Evolutionary conservation across 1,140 invertebrate species (phyloP), one percentile per base, ranked within the genome.

Genomic region (Bradynema listronoti): DNA sequence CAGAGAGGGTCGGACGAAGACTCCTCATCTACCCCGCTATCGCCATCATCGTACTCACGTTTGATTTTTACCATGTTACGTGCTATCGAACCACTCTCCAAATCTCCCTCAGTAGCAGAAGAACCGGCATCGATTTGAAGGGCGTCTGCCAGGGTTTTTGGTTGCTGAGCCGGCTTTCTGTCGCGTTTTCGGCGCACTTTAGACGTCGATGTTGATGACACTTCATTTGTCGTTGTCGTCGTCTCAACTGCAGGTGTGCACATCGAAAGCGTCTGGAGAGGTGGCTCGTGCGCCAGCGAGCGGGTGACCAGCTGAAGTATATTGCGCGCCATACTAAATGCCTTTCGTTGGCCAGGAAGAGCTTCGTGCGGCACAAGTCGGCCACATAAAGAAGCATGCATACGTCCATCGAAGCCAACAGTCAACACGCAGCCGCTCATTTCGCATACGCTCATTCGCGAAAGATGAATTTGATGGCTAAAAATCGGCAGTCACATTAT

Each of bases 381-480:
- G 16, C 47, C 47, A 50, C 27, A 30, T 3, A 50, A 24, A 50
- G 47, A 19, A 25, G 5, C 29, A 19, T 30, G 29, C 27, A 50
- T 5, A n/a, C 47, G 16, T 24, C 47, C 47, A 50, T 50, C 47
- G 29, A 32, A 25, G 3, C 47, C 47, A 24, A 50, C 47, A 4
- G 47, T 30, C 14, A 25, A 25, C 16, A 29, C n/a, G 9, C 29
- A 5, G 16, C 47, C 47, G n/a, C 16, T 50, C n/a, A 19, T 50
- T 5, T 50, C 47, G 19, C 47, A 50, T 16, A 50, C 27, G n/a
- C 16, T 5, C 16, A 32, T 19, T 32, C 47, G 4, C 16, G 34
- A 19, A n/a, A 32, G 27, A 30, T 50, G 47, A 5, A 50, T 32
- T 25, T 50, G 47, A 24, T 50, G 47, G 34, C 47, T 50, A 50